Percentiles rank a stretch among this genome's conserved stretches.
These are phyloP conservation scores for Eilema depressum DNA, from an alignment of 2,888 invertebrate genomes.

Conservation along the genomic window DNA sequence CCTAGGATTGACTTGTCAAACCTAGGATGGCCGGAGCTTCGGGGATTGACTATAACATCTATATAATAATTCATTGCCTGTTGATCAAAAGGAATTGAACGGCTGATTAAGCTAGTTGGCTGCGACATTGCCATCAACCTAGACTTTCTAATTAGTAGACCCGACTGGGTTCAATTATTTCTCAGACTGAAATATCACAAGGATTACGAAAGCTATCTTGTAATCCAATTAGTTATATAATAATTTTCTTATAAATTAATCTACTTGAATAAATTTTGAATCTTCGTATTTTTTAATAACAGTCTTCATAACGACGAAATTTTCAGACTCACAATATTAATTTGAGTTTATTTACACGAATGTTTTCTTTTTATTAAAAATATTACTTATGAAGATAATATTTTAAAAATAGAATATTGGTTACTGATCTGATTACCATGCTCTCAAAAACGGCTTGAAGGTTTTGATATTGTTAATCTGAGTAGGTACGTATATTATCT, in stretches of 20 bases:
- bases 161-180: neutral
- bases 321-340: neutral
- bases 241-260: neutral
- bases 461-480: too few relatives aligned
- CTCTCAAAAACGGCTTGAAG: neutral
- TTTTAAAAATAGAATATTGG: constrained; percentile 47
- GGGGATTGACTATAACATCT: too few relatives aligned
- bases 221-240: neutral
- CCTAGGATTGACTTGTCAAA: too few relatives aligned
- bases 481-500: too few relatives aligned
- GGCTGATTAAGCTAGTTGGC: too few relatives aligned
- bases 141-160: neutral
- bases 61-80: too few relatives aligned
- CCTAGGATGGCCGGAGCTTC: too few relatives aligned
- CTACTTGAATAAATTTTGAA: neutral
- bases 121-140: neutral
- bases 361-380: constrained; percentile 7
- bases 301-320: neutral
- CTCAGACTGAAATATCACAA: neutral
- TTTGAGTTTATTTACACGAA: neutral
- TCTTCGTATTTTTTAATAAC: neutral
- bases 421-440: constrained; percentile 31
- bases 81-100: neutral
- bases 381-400: constrained; percentile 21
- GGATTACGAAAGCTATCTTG: neutral